phyloP scores from a whole-genome alignment of 2,888 invertebrate genomes.

The Drosophila tanythrix region DNA sequence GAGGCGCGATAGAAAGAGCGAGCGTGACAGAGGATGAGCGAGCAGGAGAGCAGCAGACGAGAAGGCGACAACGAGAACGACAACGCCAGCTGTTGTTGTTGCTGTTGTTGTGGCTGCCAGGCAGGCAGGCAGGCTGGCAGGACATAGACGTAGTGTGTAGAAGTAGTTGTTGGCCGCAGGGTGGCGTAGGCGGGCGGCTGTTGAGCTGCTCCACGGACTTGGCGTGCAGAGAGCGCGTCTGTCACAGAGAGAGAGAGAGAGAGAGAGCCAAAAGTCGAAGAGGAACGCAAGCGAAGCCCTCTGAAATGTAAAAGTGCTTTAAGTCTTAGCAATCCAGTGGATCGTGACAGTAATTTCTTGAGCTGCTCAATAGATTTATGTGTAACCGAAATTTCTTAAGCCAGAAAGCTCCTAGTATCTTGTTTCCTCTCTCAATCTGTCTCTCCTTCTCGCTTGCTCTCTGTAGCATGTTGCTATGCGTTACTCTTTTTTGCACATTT shows the following conservation, averaged over 20 bases:
- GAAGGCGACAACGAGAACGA: conserved; percentile 31
- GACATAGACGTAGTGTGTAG: conserved; percentile 59
- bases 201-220: neutral
- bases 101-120: conserved; percentile 14
- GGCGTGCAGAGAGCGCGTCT: conserved; percentile 12
- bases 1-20: conserved; percentile 45
- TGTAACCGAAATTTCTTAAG: conserved; percentile 4
- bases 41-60: conserved; percentile 39
- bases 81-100: conserved; percentile 7
- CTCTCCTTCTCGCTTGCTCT: neutral
- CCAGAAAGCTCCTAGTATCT: neutral
- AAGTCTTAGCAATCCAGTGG: conserved; percentile 14
- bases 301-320: conserved; percentile 6
- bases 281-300: neutral
- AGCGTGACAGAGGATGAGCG: conserved; percentile 39
- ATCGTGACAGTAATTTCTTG: conserved; percentile 31
- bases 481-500: neutral
- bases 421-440: neutral
- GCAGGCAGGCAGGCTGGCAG: neutral
- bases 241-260: neutral
- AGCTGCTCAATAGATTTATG: conserved; percentile 14
- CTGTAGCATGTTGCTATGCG: neutral
- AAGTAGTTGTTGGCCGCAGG: conserved; percentile 32
- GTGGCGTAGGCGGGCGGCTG: conserved; percentile 15
- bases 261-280: neutral